Conservation (phyloP, 2,888 invertebrate genomes). For the Polyploca ridens region DNA sequence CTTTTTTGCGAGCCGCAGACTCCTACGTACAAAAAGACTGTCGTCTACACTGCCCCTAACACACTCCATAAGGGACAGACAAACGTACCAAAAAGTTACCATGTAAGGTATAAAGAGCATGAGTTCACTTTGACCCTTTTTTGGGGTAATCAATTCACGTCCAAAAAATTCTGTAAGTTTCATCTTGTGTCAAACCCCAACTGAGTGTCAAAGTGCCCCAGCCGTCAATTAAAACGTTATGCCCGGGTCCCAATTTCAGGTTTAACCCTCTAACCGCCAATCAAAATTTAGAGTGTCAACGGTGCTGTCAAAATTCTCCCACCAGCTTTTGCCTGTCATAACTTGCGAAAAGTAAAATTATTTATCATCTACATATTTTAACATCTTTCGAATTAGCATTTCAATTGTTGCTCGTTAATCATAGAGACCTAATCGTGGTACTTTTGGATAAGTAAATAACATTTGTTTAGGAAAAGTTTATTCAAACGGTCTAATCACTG, state of each 20-base stretch:
- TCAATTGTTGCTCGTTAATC: neutral
- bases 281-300: conserved; percentile 6
- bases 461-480: too few species aligned
- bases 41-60: too few species aligned
- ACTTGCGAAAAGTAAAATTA: neutral
- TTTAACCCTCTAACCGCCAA: conserved; percentile 9
- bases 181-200: neutral
- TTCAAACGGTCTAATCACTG: too few species aligned
- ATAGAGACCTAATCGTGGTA: neutral
- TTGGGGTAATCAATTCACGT: too few species aligned
- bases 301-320: neutral
- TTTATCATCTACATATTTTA: neutral
- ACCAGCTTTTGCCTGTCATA: neutral
- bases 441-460: neutral
- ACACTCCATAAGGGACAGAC: too few species aligned
- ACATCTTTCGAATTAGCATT: neutral
- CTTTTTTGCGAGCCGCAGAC: too few species aligned
- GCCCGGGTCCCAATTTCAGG: conserved; percentile 6
- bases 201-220: neutral
- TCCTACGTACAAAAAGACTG: too few species aligned
- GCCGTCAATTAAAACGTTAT: conserved; percentile 11
- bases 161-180: neutral
- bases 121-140: too few species aligned
- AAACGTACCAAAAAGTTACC: too few species aligned
- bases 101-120: too few species aligned